Conservation (phyloP, 2,888 invertebrate species). For the Lasioglossum pauxillum region DNA sequence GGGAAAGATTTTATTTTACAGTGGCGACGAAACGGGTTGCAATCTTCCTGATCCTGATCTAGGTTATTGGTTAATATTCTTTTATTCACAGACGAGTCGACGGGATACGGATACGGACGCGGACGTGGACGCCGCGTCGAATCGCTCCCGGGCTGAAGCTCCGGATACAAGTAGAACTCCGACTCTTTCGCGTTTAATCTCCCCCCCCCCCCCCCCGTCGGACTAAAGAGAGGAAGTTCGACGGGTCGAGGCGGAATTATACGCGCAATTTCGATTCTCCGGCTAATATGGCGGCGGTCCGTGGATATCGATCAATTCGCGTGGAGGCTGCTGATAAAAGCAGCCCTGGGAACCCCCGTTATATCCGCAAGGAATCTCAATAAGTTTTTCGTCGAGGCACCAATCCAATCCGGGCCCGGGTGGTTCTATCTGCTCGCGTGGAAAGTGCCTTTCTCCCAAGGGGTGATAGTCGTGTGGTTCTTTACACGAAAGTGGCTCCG, state of each 20-base stretch:
- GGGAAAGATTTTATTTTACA: slow-evolving; percentile 8
- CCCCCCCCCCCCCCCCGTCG: neutral
- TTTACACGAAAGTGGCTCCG: slow-evolving; percentile 41
- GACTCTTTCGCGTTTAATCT: slow-evolving; percentile 29
- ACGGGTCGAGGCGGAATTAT: slow-evolving; percentile 23
- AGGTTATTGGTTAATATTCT: slow-evolving; percentile 4
- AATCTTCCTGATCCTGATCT: neutral
- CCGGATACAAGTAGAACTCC: slow-evolving; percentile 2
- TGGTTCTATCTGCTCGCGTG: slow-evolving; percentile 68
- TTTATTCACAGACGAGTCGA: neutral
- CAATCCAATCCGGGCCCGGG: slow-evolving; percentile 70
- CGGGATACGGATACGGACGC: neutral
- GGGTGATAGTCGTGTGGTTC: slow-evolving; percentile 60
- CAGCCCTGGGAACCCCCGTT: slow-evolving; percentile 49
- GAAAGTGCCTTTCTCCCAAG: slow-evolving; percentile 70
- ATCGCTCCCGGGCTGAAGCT: neutral
- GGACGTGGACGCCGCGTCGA: neutral
- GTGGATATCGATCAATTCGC: slow-evolving; percentile 61
- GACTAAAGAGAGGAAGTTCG: slow-evolving; percentile 10
- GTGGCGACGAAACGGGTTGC: neutral
- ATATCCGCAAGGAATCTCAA: slow-evolving; percentile 72
- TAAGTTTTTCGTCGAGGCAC: slow-evolving; percentile 70
- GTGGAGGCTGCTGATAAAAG: slow-evolving; percentile 43
- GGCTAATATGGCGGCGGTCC: slow-evolving; percentile 46
- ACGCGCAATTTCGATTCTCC: slow-evolving; percentile 45